phyloP scores from a whole-genome alignment of 1,140 invertebrate genomes.

The Cardiocondyla obscurior region DNA sequence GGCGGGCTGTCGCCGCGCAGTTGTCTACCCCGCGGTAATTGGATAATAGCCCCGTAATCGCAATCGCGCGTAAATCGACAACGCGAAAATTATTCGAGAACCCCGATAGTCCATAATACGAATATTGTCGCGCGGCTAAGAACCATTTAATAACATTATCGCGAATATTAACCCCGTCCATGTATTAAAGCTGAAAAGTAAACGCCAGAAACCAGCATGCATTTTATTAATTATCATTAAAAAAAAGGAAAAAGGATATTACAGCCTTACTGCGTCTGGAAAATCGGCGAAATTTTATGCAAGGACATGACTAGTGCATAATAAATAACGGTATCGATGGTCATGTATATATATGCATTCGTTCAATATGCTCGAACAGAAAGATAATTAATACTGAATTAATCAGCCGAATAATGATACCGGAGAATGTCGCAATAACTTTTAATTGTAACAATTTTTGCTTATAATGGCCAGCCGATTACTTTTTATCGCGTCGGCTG shows the following conservation, averaged over 20 bases:
- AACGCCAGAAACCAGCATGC: not conserved
- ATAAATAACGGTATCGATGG: not conserved
- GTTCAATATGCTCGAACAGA: not conserved
- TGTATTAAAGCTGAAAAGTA: not conserved
- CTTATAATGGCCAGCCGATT: not conserved
- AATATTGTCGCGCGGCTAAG: not conserved
- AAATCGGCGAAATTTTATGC: not conserved
- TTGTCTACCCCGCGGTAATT: slow-evolving; percentile 8
- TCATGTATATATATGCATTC: not conserved
- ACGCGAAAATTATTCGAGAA: not conserved
- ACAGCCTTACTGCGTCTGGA: not conserved
- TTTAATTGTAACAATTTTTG: not conserved
- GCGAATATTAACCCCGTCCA: not conserved
- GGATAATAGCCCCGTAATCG: slow-evolving; percentile 7
- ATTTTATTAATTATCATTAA: slow-evolving; percentile 18
- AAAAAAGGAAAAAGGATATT: not conserved
- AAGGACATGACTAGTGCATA: not conserved
- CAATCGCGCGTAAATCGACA: slow-evolving; percentile 1
- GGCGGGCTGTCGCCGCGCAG: not conserved
- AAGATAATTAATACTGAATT: not conserved
- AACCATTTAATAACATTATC: not conserved
- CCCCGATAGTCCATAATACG: not conserved
- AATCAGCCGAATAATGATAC: not conserved
- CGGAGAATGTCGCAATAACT: not conserved
- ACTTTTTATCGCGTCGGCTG: not conserved